Percentiles rank a stretch among this genome's conserved stretches.
phyloP scores from a whole-genome alignment of 2,113 vertebrate species.

The Bos taurus region ARS-UCD2.0 NC_037350.1:8623501-8624000 shows the following conservation, averaged over 20 bases:
- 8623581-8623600: rapidly evolving
- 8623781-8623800: not conserved
- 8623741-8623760: too few species aligned
- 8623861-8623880: not conserved
- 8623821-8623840: not conserved
- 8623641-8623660: too few species aligned
- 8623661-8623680: too few species aligned
- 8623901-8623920: not conserved
- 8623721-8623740: too few species aligned
- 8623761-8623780: rapidly evolving
- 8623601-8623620: not conserved
- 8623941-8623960: too few species aligned
- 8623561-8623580: not conserved
- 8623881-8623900: not conserved
- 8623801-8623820: not conserved
- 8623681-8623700: too few species aligned
- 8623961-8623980: not conserved
- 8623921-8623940: not conserved
- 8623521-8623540: rapidly evolving
- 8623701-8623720: too few species aligned
- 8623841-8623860: not conserved
- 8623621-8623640: too few species aligned
- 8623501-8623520: rapidly evolving
- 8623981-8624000: not conserved
- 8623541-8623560: rapidly evolving